phyloP scores from a whole-genome alignment of 2,797 vertebrate genomes.

The Graptemys geographica region DNA sequence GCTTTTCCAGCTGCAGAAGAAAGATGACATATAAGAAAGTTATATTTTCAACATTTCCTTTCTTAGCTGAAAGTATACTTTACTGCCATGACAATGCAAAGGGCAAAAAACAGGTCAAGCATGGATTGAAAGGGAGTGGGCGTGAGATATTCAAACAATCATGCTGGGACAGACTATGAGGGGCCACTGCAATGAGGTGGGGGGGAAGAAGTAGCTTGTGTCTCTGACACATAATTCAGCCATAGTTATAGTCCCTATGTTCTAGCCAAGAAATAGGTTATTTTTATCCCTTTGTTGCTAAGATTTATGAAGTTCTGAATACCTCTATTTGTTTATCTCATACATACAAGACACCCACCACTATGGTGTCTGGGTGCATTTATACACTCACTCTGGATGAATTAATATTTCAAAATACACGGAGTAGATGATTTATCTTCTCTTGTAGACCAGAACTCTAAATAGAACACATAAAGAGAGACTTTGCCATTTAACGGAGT shows the following conservation, averaged over 20 bases:
- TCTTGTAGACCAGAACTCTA: neutral
- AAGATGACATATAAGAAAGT: neutral
- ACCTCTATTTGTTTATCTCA: neutral
- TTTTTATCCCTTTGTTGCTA: neutral
- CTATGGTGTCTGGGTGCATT: neutral
- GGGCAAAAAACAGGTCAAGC: neutral
- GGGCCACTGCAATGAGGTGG: accelerated
- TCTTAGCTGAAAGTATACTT: neutral
- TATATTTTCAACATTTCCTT: neutral
- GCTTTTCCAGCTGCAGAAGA: neutral
- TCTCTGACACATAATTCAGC: neutral
- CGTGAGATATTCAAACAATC: neutral
- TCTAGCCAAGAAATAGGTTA: neutral
- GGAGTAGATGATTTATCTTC: neutral
- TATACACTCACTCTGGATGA: neutral
- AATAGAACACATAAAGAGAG: neutral
- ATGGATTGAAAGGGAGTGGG: neutral
- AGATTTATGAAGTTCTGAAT: neutral
- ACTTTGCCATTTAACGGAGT: neutral
- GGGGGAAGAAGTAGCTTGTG: too few relatives aligned
- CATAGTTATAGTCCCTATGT: neutral
- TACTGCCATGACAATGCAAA: neutral
- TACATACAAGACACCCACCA: neutral
- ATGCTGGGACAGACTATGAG: neutral
- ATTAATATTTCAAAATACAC: neutral